A percentile compares a stretch with the other conserved stretches of the same genome.
These are phyloP conservation scores for Metalampra italica DNA, from an alignment of 2,888 invertebrate species.

Conservation along the genomic window DNA sequence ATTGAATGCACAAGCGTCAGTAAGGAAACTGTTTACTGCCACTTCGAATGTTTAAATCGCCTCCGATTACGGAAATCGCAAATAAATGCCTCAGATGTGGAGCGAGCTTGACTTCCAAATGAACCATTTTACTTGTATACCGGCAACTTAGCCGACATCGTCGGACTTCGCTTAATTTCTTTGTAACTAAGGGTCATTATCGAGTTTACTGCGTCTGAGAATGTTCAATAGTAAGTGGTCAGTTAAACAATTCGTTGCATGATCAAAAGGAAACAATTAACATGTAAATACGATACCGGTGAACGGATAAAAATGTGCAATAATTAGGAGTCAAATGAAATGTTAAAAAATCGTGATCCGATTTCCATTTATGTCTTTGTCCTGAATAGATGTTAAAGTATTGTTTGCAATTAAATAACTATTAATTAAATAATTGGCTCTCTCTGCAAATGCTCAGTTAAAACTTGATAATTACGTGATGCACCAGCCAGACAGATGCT, in stretches of 20 bases:
- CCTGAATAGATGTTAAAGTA: neutral
- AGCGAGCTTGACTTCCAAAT: constrained; percentile 10
- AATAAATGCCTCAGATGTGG: constrained; percentile 15
- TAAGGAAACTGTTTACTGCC: constrained; percentile 29
- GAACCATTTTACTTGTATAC: neutral
- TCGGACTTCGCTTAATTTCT: neutral
- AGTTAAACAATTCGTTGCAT: neutral
- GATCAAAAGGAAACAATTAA: neutral
- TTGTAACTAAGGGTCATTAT: neutral
- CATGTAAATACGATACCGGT: neutral
- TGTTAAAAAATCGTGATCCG: no score
- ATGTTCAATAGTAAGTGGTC: neutral
- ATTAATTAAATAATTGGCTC: no score
- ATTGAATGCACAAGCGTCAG: constrained; percentile 10
- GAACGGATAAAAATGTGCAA: neutral
- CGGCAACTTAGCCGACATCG: neutral
- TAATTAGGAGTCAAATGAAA: no score
- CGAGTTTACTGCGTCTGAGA: neutral
- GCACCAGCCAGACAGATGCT: no score
- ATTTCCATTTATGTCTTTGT: no score
- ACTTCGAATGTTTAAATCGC: constrained; percentile 21
- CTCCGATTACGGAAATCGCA: constrained; percentile 29
- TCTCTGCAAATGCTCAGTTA: no score
- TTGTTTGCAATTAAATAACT: no score
- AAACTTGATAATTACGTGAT: no score